A percentile compares a stretch with the other conserved stretches of the same genome.
These are phyloP conservation scores for Epinephelus moara DNA, from an alignment of 2,113 vertebrate species.

Conservation along the genomic window DNA sequence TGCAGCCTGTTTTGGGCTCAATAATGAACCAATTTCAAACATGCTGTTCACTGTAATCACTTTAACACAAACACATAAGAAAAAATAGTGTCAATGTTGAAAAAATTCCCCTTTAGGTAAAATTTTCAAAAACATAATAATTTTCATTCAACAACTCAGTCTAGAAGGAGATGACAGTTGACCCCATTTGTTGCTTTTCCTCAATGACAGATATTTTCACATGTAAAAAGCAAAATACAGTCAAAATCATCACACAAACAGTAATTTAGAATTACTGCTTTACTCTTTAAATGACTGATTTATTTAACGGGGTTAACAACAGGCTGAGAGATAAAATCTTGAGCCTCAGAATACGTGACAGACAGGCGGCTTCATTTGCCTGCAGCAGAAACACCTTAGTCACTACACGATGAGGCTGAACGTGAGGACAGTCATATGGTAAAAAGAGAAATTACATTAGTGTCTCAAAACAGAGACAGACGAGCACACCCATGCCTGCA, in stretches of 20 bases:
- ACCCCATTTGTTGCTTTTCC: not conserved
- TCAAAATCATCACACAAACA: not conserved
- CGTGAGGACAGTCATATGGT: slow-evolving; percentile 73
- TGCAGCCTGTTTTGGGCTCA: too few relatives aligned
- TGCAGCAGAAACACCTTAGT: slow-evolving; percentile 67
- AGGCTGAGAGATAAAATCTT: not conserved
- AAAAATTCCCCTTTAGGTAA: too few relatives aligned
- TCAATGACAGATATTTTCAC: not conserved
- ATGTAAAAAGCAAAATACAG: not conserved
- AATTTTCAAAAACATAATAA: too few relatives aligned
- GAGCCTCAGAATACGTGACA: not conserved
- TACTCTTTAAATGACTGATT: not conserved
- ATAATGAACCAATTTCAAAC: too few relatives aligned
- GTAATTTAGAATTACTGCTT: not conserved
- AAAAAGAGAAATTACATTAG: slow-evolving; percentile 74
- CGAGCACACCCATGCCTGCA: slow-evolving; percentile 64
- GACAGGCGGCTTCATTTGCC: not conserved
- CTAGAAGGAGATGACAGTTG: not conserved
- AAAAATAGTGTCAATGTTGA: too few relatives aligned
- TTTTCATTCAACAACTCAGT: too few relatives aligned
- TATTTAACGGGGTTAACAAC: not conserved
- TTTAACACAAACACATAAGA: not conserved
- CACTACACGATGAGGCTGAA: slow-evolving; percentile 52
- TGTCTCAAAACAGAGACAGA: slow-evolving; percentile 58
- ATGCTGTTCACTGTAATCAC: too few relatives aligned